Conservation (phyloP, 92 coral and sea anemone species). For the Pocillopora meandrina region DNA sequence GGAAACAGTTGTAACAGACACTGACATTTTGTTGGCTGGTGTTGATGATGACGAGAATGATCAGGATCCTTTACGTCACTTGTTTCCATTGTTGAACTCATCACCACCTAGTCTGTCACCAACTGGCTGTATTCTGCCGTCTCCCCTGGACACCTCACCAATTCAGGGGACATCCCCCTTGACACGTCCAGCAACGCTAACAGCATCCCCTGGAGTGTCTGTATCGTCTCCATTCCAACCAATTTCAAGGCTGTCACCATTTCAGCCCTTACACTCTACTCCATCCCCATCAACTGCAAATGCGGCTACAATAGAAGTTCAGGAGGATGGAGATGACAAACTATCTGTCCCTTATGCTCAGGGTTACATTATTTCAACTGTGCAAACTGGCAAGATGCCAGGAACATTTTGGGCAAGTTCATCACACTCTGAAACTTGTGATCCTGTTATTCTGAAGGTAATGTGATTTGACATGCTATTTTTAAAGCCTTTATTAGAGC, state of each 20-base stretch:
- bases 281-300: slow-evolving; percentile 73
- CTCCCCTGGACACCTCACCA: slow-evolving; percentile 75
- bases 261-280: slow-evolving; percentile 75
- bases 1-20: slow-evolving; percentile 83
- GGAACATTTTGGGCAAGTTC: slow-evolving; percentile 66
- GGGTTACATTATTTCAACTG: slow-evolving; percentile 81
- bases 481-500: not conserved
- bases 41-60: slow-evolving; percentile 89
- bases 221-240: slow-evolving; percentile 86
- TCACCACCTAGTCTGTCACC: slow-evolving; percentile 78
- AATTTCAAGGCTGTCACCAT: slow-evolving; percentile 82
- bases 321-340: slow-evolving; percentile 25
- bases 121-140: slow-evolving; percentile 54
- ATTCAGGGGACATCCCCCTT: slow-evolving; percentile 72
- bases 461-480: not conserved
- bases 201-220: slow-evolving; percentile 71
- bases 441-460: slow-evolving; percentile 81
- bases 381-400: slow-evolving; percentile 80
- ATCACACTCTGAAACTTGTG: slow-evolving; percentile 71
- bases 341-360: slow-evolving; percentile 66
- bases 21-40: slow-evolving; percentile 84
- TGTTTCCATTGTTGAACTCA: slow-evolving; percentile 74
- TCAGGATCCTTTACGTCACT: slow-evolving; percentile 69
- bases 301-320: slow-evolving; percentile 46
- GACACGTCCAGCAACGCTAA: slow-evolving; percentile 51